Evolutionary conservation across 1,140 invertebrate genomes (phyloP), one percentile per base, ranked within the genome.

Genomic region (Heliconius melpomene): DNA sequence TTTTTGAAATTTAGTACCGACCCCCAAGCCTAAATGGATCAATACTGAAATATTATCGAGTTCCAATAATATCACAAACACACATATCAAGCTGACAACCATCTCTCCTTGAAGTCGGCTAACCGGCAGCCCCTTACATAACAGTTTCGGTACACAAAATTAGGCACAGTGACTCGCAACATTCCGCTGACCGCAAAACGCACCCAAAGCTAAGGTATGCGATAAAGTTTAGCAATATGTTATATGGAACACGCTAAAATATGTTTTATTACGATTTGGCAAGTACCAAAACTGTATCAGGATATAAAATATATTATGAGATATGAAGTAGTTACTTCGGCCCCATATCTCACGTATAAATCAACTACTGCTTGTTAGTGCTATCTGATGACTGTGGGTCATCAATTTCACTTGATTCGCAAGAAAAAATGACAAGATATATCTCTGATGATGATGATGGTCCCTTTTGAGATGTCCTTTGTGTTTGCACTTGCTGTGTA

Each of bases 301-400:
- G 23, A 66, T 29, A 26, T 66, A 29, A 18, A 57, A 76, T 79
- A 50, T 76, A 52, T 72, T 75, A 66, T 76, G 73, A 26, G 66
- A 66, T 70, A 20, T 77, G 72, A 79, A n/a, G 60, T 29, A 66
- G 60, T 66, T 66, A 66, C 60, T 66, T 66, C 60, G 66, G 50
- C 46, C 46, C 38, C 52, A 82, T 83, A 90, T 91, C 89, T 77
- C 89, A 90, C 88, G 88, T 87, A 79, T 83, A 82, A 82, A 90
- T 90, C 89, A 82, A 88, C 88, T 91, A 89, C 89, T 83, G 88
- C 89, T 91, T 89, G 89, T 91, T 91, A 91, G 88, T 84, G 84
- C 29, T 90, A 91, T 91, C 89, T 78, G 89, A 91, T 91, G 88
- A 82, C 86, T 86, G 78, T 36, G 79, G 87, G 88, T 89, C 88